Evolutionary conservation across 2,797 vertebrate genomes (phyloP).

Genomic region (Paedocypris micromegethes): DNA sequence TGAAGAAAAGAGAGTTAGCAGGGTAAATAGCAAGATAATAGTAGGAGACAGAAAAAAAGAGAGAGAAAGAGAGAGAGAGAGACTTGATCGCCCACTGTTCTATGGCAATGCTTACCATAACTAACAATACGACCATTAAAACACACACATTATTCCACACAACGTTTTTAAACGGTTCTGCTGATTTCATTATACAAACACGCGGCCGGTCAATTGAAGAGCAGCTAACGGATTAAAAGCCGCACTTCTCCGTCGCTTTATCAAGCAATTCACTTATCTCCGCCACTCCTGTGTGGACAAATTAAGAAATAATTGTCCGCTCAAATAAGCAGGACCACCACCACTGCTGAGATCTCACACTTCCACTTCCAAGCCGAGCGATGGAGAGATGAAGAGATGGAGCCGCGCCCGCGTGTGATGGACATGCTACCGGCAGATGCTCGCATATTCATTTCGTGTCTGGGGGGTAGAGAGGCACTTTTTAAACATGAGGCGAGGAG

Average conservation of each 20-base stretch:
- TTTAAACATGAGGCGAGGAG: constrained; percentile 57
- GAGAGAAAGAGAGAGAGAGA: no score
- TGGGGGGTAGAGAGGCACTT: constrained; percentile 45
- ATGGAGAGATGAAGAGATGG: not conserved
- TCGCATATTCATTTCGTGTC: constrained; percentile 26
- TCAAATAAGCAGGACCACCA: constrained; percentile 28
- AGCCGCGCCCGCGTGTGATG: constrained; percentile 27
- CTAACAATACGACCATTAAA: no score
- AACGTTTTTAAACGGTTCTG: no score
- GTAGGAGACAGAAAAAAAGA: no score
- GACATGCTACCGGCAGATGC: constrained; percentile 40
- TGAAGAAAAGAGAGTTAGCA: no score
- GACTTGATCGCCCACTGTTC: no score
- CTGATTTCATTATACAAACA: no score
- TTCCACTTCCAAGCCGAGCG: constrained; percentile 1
- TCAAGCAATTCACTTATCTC: not conserved
- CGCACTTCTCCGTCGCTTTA: not conserved
- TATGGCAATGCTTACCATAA: no score
- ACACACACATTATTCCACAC: not conserved
- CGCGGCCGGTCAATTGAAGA: not conserved
- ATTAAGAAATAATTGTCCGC: constrained; percentile 38
- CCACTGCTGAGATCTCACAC: constrained; percentile 3
- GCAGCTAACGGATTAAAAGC: not conserved
- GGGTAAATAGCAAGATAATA: no score
- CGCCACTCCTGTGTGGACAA: constrained; percentile 27